Evolutionary conservation across 1,140 invertebrate species (phyloP), one percentile per base, ranked within the genome.

Genomic region (Potamilus streckersoni): DNA sequence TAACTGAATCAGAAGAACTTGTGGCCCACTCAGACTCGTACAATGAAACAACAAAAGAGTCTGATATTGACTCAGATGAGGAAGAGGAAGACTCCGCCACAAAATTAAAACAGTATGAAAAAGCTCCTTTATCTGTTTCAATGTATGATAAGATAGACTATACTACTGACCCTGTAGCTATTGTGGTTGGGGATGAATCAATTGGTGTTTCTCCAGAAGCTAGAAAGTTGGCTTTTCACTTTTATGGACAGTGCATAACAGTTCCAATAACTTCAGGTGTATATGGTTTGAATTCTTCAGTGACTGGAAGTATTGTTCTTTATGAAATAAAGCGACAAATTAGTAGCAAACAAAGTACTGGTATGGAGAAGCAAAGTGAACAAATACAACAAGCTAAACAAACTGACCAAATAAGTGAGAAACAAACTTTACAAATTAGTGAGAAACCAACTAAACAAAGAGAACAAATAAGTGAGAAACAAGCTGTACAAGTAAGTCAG

Each of bases 161-260:
- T 88, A 80, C 86, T 59, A 87, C 87, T 11, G 84, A 91, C 64
- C 90, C 91, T 75, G 88, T 93, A 20, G 92, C 93, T 49, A 84
- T 97, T 1, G 91, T 98, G 58, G 91, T 97, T 81, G 95, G 96
- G 31, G 95, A 96, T n/a, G 96, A 98, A 91, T 96, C 95, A 20
- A 92, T 94, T 88, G 95, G 96, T 1, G 90, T 97, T 8, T 95
- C 94, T 91, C 80, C 91, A 60, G 91, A 94, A 71, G 93, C 93
- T 15, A 92, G 92, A 79, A 89, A 92, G 81, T 90, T 94, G 38
- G 89, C 92, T 8, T 82, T 89, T 69, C 87, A 90, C 19, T 89
- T 85, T 80, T 91, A 92, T 77, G 94, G 88, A 57, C 75, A 80
- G 15, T 82, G 73, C 80, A 73, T 90, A 6, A 86, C 82, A 77